These are phyloP conservation scores for Arctia plantaginis DNA, from an alignment of 2,888 invertebrate genomes.

Conservation along the genomic window DNA sequence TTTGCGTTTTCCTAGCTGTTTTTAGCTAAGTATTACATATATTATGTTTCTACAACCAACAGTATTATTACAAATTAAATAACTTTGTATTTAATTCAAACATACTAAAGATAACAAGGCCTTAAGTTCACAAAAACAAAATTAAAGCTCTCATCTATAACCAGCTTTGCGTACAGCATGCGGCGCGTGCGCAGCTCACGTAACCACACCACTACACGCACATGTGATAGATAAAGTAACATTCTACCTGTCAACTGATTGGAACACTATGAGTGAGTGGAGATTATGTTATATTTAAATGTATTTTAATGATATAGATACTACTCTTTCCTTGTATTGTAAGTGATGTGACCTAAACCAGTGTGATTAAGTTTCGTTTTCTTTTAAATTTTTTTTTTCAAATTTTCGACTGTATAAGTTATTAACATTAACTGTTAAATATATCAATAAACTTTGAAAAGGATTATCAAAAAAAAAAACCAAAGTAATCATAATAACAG, in stretches of 20 bases:
- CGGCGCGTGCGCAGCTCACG: constrained; percentile 18
- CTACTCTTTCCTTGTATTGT: neutral
- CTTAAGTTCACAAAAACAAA: constrained; percentile 21
- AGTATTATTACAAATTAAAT: neutral
- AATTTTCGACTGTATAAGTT: no score
- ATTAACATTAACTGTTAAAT: no score
- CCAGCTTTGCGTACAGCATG: constrained; percentile 8
- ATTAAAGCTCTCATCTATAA: constrained; percentile 14
- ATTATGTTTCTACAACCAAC: neutral
- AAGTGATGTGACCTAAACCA: neutral
- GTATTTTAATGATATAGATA: neutral
- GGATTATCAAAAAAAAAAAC: neutral
- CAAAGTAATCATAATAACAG: no score
- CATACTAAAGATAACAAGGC: constrained; percentile 1
- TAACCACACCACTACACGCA: constrained; percentile 4
- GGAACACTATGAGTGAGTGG: neutral
- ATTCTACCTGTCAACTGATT: constrained; percentile 21
- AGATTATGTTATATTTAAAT: constrained; percentile 5
- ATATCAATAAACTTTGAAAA: no score
- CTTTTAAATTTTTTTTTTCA: neutral
- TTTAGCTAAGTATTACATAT: no score
- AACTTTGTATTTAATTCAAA: neutral
- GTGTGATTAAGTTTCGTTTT: neutral
- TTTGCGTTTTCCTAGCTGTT: no score
- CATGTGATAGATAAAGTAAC: constrained; percentile 15